Conservation (phyloP, 2,888 invertebrate species). For the Caenorhabditis doughertyi region DNA sequence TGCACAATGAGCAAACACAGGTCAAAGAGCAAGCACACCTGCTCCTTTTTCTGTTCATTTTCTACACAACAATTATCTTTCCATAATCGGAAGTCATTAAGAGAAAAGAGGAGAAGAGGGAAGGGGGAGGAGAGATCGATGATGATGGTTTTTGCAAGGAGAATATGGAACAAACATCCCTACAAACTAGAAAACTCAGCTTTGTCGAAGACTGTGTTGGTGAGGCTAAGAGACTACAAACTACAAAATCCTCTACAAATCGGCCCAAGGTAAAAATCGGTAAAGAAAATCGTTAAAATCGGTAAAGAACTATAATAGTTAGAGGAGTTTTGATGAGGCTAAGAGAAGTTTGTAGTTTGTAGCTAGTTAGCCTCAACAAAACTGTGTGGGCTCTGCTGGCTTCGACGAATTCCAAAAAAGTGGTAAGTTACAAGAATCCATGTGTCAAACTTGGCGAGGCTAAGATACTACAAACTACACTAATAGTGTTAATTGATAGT, state of each 20-base stretch:
- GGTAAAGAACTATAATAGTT: background rate
- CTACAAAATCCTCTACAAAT: background rate
- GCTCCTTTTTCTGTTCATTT: background rate
- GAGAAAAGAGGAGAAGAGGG: background rate
- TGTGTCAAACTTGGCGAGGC: background rate
- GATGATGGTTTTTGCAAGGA: slow-evolving; percentile 5
- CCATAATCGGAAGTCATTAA: slow-evolving; percentile 8
- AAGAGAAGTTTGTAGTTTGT: background rate
- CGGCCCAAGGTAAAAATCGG: background rate
- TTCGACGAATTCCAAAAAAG: background rate
- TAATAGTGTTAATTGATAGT: background rate
- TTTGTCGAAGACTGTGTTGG: no score
- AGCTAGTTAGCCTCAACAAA: background rate
- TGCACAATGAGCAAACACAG: slow-evolving; percentile 13
- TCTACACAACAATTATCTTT: background rate
- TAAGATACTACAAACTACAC: slow-evolving; percentile 11
- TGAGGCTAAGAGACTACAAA: no score
- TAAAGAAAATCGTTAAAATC: background rate
- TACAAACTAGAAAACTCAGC: no score
- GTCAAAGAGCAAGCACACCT: slow-evolving; percentile 1
- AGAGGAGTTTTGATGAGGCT: background rate
- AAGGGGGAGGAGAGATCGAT: slow-evolving; percentile 1
- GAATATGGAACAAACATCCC: background rate
- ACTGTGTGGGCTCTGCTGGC: no score
- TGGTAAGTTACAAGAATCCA: background rate